Evolutionary conservation across 2,113 vertebrate species (phyloP).

Genomic region (Thermophis baileyi): DNA sequence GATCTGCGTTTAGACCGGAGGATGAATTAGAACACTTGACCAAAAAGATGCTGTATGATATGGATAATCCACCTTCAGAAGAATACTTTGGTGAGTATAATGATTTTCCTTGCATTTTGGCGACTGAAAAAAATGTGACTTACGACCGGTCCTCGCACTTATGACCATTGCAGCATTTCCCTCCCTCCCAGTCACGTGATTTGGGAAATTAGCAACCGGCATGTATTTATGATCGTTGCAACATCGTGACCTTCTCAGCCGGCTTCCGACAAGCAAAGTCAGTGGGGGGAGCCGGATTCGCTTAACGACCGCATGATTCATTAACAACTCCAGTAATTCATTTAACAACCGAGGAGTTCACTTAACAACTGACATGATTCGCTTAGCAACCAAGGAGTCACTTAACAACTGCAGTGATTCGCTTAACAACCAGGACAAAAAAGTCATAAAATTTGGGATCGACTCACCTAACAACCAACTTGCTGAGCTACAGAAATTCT

Average conservation of each 20-base stretch:
- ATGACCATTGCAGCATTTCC: not conserved
- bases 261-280: not conserved
- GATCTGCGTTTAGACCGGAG: conserved; percentile 80
- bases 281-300: not conserved
- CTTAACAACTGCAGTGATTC: too few species aligned
- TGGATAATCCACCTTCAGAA: conserved; percentile 94
- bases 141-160: not conserved
- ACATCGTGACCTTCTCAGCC: too few species aligned
- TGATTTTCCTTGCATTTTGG: not conserved
- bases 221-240: too few species aligned
- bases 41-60: conserved; percentile 98
- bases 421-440: not conserved
- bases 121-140: not conserved
- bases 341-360: not conserved
- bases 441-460: not conserved
- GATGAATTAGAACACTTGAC: conserved; percentile 96
- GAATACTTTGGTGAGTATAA: conserved; percentile 91
- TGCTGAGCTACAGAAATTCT: not conserved
- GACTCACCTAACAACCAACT: not conserved
- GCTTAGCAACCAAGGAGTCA: too few species aligned
- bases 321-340: not conserved
- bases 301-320: not conserved
- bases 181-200: too few species aligned
- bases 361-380: too few species aligned
- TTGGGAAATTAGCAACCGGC: too few species aligned